Conservation (phyloP, 2,797 vertebrate genomes). For the Lindbergichthys nudifrons region DNA sequence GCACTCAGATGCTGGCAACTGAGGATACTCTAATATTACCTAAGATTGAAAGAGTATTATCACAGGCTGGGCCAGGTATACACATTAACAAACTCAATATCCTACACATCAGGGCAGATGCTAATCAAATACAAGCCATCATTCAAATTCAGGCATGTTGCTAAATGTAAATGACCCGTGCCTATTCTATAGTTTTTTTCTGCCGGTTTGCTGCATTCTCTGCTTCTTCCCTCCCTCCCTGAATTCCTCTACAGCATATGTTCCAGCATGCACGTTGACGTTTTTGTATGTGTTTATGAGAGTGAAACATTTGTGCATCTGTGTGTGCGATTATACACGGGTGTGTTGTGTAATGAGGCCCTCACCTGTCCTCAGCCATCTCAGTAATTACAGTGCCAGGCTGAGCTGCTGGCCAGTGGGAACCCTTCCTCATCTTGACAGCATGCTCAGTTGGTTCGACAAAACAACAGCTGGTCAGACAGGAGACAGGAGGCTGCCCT, state of each 20-base stretch:
- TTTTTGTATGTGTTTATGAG: constrained; percentile 18
- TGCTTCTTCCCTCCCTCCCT: constrained; percentile 15
- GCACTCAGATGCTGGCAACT: constrained; percentile 20
- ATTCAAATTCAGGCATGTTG: constrained; percentile 8
- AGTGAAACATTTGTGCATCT: constrained; percentile 19
- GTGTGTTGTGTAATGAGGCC: constrained; percentile 57
- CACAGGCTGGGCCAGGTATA: neutral
- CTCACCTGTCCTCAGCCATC: constrained; percentile 77
- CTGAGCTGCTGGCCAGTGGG: constrained; percentile 52
- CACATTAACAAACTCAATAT: constrained; percentile 17
- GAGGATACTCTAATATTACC: constrained; percentile 10
- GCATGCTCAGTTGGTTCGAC: constrained; percentile 55
- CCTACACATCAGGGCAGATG: neutral
- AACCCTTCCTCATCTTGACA: constrained; percentile 52
- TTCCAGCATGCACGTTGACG: neutral
- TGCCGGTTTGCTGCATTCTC: constrained; percentile 7
- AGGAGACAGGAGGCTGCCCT: constrained; percentile 37
- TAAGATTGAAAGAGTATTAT: constrained; percentile 15
- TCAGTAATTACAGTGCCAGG: constrained; percentile 54
- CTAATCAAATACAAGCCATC: neutral
- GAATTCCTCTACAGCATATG: constrained; percentile 36
- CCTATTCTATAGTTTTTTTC: constrained; percentile 3
- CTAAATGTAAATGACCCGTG: constrained; percentile 1
- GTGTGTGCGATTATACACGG: constrained; percentile 21
- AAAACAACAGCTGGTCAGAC: constrained; percentile 79